Evolutionary conservation across 1,140 invertebrate species (phyloP).

Genomic region (Tribolium castaneum): DNA sequence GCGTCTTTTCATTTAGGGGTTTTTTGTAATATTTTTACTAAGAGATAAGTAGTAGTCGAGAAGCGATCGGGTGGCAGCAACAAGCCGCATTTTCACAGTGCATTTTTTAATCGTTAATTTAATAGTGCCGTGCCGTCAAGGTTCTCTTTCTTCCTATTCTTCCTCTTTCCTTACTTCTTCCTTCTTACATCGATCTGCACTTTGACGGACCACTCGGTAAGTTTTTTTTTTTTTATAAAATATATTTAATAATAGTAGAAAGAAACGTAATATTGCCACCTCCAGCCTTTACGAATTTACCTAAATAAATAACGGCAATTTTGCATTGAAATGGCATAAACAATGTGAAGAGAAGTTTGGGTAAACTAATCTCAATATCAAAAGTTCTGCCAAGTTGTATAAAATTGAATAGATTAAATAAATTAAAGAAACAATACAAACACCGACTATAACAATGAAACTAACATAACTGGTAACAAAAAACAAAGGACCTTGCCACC

Average conservation of each 20-base stretch:
- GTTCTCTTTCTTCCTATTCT: too few relatives aligned
- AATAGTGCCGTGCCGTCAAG: too few relatives aligned
- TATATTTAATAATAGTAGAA: slow-evolving; percentile 22
- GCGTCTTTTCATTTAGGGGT: too few relatives aligned
- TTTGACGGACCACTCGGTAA: too few relatives aligned
- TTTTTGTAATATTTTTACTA: too few relatives aligned
- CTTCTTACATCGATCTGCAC: too few relatives aligned
- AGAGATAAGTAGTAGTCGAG: too few relatives aligned
- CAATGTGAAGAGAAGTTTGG: background rate
- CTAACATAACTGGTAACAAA: slow-evolving; percentile 35
- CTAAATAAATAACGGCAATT: slow-evolving; percentile 8
- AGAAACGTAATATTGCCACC: slow-evolving; percentile 61
- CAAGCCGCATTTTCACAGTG: too few relatives aligned
- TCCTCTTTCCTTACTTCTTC: too few relatives aligned
- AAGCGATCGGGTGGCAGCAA: too few relatives aligned
- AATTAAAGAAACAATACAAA: slow-evolving; percentile 28
- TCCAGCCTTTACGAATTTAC: slow-evolving; percentile 59
- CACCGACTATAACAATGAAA: slow-evolving; percentile 15
- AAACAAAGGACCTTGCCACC: background rate
- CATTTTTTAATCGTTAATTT: too few relatives aligned
- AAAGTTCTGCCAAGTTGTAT: background rate
- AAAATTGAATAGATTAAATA: background rate
- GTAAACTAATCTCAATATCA: slow-evolving; percentile 17
- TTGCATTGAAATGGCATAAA: slow-evolving; percentile 53
- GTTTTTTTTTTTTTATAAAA: slow-evolving; percentile 16